Percentiles rank a stretch among this genome's conserved stretches.
Evolutionary conservation across 23 tunicate species (phyloP).

Genomic region (Botrylloides violaceus): DNA sequence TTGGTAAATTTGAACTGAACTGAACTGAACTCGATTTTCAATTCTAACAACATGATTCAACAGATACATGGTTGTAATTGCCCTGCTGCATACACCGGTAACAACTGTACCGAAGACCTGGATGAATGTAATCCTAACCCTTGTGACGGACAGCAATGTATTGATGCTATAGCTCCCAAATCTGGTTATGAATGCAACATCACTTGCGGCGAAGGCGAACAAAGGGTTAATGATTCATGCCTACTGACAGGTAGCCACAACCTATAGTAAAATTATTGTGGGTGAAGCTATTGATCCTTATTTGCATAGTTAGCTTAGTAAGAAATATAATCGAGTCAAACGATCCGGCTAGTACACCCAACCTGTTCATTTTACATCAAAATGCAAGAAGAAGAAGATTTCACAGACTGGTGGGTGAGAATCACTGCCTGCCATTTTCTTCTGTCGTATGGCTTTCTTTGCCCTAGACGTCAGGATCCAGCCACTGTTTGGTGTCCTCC

Average conservation of each 20-base stretch:
- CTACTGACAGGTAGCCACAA: not conserved
- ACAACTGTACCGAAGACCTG: not conserved
- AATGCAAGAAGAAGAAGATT: too few relatives aligned
- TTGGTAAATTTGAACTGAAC: not conserved
- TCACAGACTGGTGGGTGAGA: too few relatives aligned
- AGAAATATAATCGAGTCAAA: too few relatives aligned
- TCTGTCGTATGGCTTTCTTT: too few relatives aligned
- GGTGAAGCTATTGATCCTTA: too few relatives aligned
- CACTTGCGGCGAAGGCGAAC: not conserved
- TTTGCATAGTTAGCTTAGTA: too few relatives aligned
- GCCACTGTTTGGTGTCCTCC: too few relatives aligned
- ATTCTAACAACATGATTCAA: not conserved
- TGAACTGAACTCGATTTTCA: not conserved
- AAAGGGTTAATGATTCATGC: not conserved
- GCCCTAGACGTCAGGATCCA: too few relatives aligned
- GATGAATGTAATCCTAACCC: not conserved
- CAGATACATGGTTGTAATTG: not conserved
- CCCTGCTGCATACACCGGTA: not conserved
- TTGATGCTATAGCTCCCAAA: not conserved
- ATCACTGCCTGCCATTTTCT: too few relatives aligned
- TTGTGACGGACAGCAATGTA: not conserved
- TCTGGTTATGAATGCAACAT: not conserved
- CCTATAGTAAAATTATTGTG: too few relatives aligned
- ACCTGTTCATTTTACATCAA: too few relatives aligned
- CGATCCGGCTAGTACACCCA: too few relatives aligned